Conservation (phyloP, 1,140 invertebrate genomes). For the Drosophila ficusphila region DNA sequence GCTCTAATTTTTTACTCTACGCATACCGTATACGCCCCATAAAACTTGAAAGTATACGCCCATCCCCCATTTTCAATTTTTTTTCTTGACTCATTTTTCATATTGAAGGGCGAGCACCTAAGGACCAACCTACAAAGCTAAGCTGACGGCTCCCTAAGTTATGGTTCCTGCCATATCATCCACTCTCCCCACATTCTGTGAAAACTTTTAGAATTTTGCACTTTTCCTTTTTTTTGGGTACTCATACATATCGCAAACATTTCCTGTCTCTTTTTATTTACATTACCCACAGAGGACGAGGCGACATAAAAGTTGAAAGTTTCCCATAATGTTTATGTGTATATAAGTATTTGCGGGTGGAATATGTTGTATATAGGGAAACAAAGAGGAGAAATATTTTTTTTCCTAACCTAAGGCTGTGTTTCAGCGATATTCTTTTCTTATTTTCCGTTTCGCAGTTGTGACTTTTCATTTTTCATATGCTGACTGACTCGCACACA, state of each 20-base stretch:
- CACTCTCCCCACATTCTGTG: not conserved
- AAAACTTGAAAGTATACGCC: conserved; percentile 42
- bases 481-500: conserved; percentile 60
- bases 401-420: conserved; percentile 26
- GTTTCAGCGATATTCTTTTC: conserved; percentile 21
- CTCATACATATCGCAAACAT: conserved; percentile 64
- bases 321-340: conserved; percentile 25
- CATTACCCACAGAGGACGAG: conserved; percentile 55
- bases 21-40: conserved; percentile 57
- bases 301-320: conserved; percentile 71
- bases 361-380: conserved; percentile 45
- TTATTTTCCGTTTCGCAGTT: conserved; percentile 55
- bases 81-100: conserved; percentile 33
- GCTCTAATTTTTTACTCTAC: conserved; percentile 4
- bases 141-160: conserved; percentile 44
- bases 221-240: conserved; percentile 48
- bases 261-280: conserved; percentile 82
- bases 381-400: conserved; percentile 33
- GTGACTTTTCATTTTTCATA: conserved; percentile 83
- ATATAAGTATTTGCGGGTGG: conserved; percentile 27
- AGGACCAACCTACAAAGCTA: conserved; percentile 32
- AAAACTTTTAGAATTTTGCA: conserved; percentile 58
- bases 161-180: conserved; percentile 34
- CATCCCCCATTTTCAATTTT: not conserved
- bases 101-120: conserved; percentile 32